These are phyloP conservation scores for Bubalus kerabau DNA, from an alignment of 2,113 vertebrate genomes.

Conservation along the genomic window DNA sequence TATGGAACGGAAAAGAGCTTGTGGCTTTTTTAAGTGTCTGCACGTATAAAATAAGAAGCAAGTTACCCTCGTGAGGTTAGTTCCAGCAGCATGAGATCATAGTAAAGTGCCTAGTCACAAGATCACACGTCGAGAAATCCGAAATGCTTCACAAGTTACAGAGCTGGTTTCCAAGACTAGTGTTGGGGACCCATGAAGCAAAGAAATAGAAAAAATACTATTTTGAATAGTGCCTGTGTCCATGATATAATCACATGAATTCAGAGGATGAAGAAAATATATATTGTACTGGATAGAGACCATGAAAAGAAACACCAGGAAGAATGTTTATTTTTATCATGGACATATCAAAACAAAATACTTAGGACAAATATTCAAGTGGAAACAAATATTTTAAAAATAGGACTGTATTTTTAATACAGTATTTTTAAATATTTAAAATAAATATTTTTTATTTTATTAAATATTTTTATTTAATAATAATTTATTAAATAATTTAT, in stretches of 20 bases:
- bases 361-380: background rate
- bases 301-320: background rate
- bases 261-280: background rate
- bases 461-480: too few species aligned
- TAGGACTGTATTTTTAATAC: rapidly evolving
- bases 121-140: background rate
- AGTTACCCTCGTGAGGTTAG: background rate
- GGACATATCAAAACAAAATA: background rate
- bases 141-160: background rate
- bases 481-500: too few species aligned
- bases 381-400: background rate
- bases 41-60: background rate
- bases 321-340: background rate
- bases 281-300: background rate
- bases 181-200: background rate
- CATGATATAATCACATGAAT: background rate
- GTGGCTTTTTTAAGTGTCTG: background rate
- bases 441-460: too few species aligned
- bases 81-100: conserved; percentile 22
- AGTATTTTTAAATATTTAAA: too few species aligned
- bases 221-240: background rate
- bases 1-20: background rate
- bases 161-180: background rate
- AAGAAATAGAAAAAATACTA: background rate
- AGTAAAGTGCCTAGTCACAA: background rate